Evolutionary conservation across 2,113 vertebrate genomes (phyloP).

Genomic region (Scophthalmus maximus): DNA sequence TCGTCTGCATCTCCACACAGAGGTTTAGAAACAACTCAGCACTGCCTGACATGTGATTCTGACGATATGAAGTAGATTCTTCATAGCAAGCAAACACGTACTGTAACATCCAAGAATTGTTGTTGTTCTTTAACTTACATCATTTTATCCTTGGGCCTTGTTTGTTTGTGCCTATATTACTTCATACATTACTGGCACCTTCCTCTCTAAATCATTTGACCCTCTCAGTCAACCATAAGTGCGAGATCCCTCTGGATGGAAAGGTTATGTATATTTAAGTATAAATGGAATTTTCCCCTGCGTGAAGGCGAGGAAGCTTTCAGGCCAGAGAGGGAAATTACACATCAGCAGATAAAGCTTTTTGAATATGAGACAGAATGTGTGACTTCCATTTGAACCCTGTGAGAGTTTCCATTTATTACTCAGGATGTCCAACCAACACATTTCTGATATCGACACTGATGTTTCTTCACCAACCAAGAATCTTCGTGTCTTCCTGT

Average conservation of each 20-base stretch:
- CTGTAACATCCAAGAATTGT: too few relatives aligned
- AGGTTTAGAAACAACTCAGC: conserved; percentile 3
- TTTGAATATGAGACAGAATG: conserved; percentile 1
- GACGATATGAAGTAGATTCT: neutral
- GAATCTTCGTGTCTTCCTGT: neutral
- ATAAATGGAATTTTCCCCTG: conserved; percentile 17
- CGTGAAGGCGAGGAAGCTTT: conserved; percentile 3
- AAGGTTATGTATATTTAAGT: conserved; percentile 10
- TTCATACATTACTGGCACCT: neutral
- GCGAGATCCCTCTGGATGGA: neutral
- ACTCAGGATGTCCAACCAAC: neutral
- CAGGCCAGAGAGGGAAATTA: conserved; percentile 8
- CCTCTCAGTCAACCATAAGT: neutral
- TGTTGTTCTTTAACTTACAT: neutral
- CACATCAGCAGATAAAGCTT: conserved; percentile 16
- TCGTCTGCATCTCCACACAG: neutral
- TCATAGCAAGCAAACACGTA: neutral
- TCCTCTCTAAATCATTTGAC: neutral
- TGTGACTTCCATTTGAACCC: neutral
- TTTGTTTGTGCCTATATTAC: neutral
- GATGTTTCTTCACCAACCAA: neutral
- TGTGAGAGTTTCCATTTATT: neutral
- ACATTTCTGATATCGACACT: neutral
- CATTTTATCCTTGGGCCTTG: neutral
- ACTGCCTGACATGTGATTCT: neutral